phyloP scores from a whole-genome alignment of 2,888 invertebrate genomes.

The Emmelina monodactyla region DNA sequence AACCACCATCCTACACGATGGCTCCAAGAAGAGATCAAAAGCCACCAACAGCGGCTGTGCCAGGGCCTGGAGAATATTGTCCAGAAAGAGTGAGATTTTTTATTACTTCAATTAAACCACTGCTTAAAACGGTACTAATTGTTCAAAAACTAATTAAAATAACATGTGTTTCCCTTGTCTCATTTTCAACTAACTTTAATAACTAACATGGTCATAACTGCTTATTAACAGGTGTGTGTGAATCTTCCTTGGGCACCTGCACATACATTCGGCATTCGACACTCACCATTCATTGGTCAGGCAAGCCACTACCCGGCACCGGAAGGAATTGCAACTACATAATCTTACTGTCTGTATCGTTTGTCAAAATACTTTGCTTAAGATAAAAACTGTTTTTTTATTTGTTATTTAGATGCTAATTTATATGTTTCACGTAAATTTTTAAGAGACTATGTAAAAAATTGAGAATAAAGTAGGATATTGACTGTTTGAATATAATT shows the following conservation, averaged over 20 bases:
- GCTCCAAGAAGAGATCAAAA: slow-evolving; percentile 63
- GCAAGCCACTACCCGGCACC: slow-evolving; percentile 43
- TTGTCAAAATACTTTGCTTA: no score
- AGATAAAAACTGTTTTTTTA: no score
- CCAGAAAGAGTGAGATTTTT: slow-evolving; percentile 75
- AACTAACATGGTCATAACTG: background rate
- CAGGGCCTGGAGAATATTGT: slow-evolving; percentile 71
- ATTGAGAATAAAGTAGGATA: no score
- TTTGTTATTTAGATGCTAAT: no score
- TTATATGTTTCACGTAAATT: no score
- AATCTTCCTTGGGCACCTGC: slow-evolving; percentile 71
- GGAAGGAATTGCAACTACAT: slow-evolving; percentile 37
- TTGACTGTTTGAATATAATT: no score
- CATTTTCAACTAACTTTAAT: no score
- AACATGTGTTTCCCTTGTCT: no score
- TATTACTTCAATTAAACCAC: no score
- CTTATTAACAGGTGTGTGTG: slow-evolving; percentile 49
- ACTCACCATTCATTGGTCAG: slow-evolving; percentile 73
- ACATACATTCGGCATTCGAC: slow-evolving; percentile 81
- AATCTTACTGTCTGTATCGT: slow-evolving; percentile 31
- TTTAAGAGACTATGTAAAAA: no score
- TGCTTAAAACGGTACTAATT: no score
- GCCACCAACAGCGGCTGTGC: slow-evolving; percentile 42
- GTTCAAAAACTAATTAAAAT: no score
- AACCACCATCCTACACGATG: slow-evolving; percentile 87